Conservation (phyloP, 2,888 invertebrate genomes). For the Odontomyia ornata region DNA sequence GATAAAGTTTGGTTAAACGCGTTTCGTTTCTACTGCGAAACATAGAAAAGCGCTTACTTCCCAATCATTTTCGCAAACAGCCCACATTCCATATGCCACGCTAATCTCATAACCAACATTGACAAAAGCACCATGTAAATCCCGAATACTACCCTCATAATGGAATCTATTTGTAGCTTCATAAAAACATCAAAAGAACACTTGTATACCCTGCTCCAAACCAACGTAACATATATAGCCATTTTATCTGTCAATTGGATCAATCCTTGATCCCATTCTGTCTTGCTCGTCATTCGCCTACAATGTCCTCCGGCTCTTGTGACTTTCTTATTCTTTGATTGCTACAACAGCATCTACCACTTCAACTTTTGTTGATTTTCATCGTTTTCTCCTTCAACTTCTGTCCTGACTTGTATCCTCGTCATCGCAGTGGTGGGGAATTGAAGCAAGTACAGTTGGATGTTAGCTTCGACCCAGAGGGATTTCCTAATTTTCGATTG, state of each 20-base stretch:
- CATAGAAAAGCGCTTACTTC: no score
- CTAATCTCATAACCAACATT: no score
- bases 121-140: neutral
- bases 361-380: neutral
- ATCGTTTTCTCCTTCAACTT: neutral
- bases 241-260: neutral
- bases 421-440: no score
- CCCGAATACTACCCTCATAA: neutral
- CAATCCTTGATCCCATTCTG: neutral
- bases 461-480: neutral
- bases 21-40: no score
- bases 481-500: slow-evolving; percentile 8
- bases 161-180: neutral
- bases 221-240: neutral
- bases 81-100: no score
- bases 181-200: slow-evolving; percentile 7
- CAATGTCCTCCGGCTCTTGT: neutral
- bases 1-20: no score
- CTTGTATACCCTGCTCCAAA: neutral
- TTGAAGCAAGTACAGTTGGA: no score
- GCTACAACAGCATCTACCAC: neutral
- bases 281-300: neutral
- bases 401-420: neutral
- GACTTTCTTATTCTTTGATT: slow-evolving; percentile 1
- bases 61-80: no score